Base-by-base conservation (phyloP, 2,113 vertebrate genomes). In the Dolichallabes microphthalmus region DNA sequence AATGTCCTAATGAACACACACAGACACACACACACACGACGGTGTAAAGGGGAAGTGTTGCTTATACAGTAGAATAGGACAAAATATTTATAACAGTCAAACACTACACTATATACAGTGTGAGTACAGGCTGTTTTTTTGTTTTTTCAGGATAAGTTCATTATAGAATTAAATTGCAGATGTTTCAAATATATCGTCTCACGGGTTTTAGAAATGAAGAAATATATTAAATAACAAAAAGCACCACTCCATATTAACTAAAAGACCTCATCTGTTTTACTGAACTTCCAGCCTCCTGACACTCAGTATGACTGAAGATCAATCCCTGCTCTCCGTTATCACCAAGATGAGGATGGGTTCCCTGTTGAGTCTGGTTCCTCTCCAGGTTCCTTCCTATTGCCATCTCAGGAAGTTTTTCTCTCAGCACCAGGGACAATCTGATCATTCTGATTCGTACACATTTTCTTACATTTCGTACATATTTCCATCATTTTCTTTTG, bases 1-100 rank as follows among this genome's bases (percentile, higher is more conserved):
- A 0, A 99, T 99, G 93, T 99, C 98, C 98, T 99, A 55, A 88
- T 1, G 74, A 61, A 76, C 58, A 88, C 45, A 58, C 15, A 60
- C 0, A 45, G 45, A 45, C 45, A 45, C 5, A 80, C 11, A 74
- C 27, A 64, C 57, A 71, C 17, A 74, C 35, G 30, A 32, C 0
- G 13, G 14, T 9, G 39, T 22, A 73, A 27, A 20, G 25, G 1
- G 73, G 35, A 27, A 22, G 10, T 10, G 6, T n/a, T 4, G 1
- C 22, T 74, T 14, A 45, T 27, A 52, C 17, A 15, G 27, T 1
- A 27, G 2, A 17, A 53, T 17, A 2, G 73, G 25, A 75, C 12
- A 53, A 75, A 5, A 14, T 22, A 22, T 17, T 10, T 35, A 9
- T 7, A 5, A 32, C 66, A 30, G 17, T 25, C n/a, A 69, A 35